Percentiles rank a stretch among this genome's conserved stretches.
Conservation (phyloP, 2,888 invertebrate species). For the Nycteola revayana region DNA sequence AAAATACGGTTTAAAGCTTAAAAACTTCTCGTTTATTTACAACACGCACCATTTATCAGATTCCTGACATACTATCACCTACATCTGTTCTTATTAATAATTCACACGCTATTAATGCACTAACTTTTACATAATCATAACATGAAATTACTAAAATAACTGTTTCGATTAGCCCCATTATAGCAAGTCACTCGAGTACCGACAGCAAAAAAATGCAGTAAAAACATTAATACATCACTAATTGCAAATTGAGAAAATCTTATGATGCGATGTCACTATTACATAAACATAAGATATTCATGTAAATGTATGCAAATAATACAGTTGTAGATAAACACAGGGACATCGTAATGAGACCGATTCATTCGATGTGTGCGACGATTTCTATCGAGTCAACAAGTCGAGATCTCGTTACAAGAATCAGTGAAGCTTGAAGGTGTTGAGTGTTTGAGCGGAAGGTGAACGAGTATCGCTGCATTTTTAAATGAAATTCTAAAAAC, state of each 20-base stretch:
- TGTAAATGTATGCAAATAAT: constrained; percentile 25
- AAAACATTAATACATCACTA: constrained; percentile 14
- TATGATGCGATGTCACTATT: constrained; percentile 23
- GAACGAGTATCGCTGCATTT: constrained; percentile 6
- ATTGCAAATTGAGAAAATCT: constrained; percentile 14
- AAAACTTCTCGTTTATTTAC: too few species aligned
- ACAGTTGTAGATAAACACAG: constrained; percentile 23
- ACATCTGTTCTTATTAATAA: too few species aligned
- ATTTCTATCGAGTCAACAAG: constrained; percentile 43
- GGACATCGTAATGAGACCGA: constrained; percentile 33
- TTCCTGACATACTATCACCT: too few species aligned
- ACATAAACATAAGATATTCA: constrained; percentile 27
- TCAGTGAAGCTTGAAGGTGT: constrained; percentile 39
- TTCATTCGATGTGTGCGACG: constrained; percentile 26
- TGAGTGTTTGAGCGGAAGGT: constrained; percentile 27
- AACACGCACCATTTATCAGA: too few species aligned
- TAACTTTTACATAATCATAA: not conserved
- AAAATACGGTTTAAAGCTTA: too few species aligned
- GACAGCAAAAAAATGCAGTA: constrained; percentile 11
- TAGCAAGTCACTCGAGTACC: constrained; percentile 5
- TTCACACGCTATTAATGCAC: too few species aligned
- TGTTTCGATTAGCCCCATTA: constrained; percentile 14
- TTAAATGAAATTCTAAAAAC: too few species aligned
- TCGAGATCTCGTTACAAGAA: constrained; percentile 47
- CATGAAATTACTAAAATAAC: constrained; percentile 7